Evolutionary conservation across 2,888 invertebrate genomes (phyloP).

Genomic region (Cephalotes varians): DNA sequence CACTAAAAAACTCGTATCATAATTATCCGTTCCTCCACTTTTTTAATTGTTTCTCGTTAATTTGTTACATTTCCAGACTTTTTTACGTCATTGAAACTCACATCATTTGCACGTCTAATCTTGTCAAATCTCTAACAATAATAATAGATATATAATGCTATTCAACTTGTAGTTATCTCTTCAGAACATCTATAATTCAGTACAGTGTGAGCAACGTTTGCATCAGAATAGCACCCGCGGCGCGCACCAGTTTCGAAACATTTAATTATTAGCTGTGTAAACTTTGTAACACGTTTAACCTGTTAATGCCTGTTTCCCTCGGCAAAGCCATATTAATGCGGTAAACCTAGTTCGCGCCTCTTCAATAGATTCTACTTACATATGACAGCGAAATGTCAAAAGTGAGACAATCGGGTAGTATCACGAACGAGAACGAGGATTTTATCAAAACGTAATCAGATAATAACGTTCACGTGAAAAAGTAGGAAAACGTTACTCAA

Average conservation of each 20-base stretch:
- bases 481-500: background rate
- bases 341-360: background rate
- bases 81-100: background rate
- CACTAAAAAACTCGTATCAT: background rate
- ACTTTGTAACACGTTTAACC: conserved; percentile 21
- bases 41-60: background rate
- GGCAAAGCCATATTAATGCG: background rate
- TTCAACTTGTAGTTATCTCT: conserved; percentile 22
- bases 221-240: background rate
- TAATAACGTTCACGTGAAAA: background rate
- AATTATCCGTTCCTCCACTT: background rate
- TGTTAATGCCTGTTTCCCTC: background rate
- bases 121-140: conserved; percentile 31
- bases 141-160: conserved; percentile 9
- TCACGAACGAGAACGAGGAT: background rate
- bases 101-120: conserved; percentile 16
- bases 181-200: conserved; percentile 25
- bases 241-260: conserved; percentile 36
- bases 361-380: background rate
- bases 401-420: background rate
- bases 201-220: background rate
- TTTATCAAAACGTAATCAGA: background rate
- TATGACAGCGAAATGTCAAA: conserved; percentile 15
- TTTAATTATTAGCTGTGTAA: conserved; percentile 41
- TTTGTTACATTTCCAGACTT: background rate